phyloP scores from a whole-genome alignment of 2,888 invertebrate species.

The Habrosyne pyritoides region DNA sequence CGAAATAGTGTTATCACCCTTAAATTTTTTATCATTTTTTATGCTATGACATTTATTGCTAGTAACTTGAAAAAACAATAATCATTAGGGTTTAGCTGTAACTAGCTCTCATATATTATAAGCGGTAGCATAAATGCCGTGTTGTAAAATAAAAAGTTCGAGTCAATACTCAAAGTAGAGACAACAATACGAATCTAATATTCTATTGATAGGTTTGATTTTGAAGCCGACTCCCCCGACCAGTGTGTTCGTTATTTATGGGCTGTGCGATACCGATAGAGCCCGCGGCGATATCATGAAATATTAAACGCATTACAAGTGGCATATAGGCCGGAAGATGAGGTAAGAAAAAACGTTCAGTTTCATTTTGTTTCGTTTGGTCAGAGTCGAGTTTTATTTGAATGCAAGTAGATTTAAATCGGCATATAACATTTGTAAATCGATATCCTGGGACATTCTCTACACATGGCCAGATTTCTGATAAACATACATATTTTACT shows the following conservation, averaged over 20 bases:
- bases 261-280: slow-evolving; percentile 74
- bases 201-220: slow-evolving; percentile 80
- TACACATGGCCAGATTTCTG: no score
- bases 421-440: no score
- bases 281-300: slow-evolving; percentile 78
- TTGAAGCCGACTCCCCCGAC: slow-evolving; percentile 53
- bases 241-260: slow-evolving; percentile 80
- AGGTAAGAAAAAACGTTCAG: slow-evolving; percentile 75
- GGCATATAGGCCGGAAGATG: slow-evolving; percentile 79
- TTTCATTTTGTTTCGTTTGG: slow-evolving; percentile 58
- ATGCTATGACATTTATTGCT: no score
- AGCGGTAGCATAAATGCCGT: not conserved
- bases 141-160: not conserved
- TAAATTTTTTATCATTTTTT: no score
- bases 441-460: no score
- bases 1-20: no score
- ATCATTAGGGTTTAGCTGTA: no score
- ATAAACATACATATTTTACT: no score
- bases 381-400: no score
- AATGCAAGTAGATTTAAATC: no score
- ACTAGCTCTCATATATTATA: slow-evolving; percentile 8
- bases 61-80: no score
- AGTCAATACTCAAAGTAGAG: slow-evolving; percentile 36
- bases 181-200: slow-evolving; percentile 69
- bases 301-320: slow-evolving; percentile 83